These are phyloP conservation scores for Xestia ashworthii DNA, from an alignment of 2,888 invertebrate genomes.

Conservation along the genomic window DNA sequence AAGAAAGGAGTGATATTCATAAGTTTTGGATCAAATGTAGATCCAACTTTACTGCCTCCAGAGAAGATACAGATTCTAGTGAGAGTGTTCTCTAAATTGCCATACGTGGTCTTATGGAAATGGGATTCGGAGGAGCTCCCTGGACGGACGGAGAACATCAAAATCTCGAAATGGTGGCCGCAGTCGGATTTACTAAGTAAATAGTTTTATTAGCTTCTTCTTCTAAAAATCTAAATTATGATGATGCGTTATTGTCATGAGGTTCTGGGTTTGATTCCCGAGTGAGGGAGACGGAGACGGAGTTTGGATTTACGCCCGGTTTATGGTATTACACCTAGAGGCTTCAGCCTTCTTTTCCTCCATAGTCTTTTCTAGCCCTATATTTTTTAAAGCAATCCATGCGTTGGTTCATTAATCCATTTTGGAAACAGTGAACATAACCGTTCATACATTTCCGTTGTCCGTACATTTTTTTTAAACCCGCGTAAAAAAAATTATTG, in stretches of 20 bases:
- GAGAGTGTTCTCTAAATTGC: conserved; percentile 22
- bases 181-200: conserved; percentile 40
- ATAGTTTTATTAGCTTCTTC: neutral
- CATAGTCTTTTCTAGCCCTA: no score
- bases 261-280: neutral
- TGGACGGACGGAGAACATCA: conserved; percentile 29
- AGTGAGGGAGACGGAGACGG: neutral
- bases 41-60: conserved; percentile 1
- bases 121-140: conserved; percentile 17
- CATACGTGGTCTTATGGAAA: conserved; percentile 32
- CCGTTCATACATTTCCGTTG: no score
- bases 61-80: conserved; percentile 23
- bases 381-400: no score
- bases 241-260: no score
- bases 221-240: neutral
- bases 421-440: no score
- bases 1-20: conserved; percentile 36
- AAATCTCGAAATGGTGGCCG: conserved; percentile 40
- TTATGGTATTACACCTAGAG: no score
- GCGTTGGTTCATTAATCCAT: no score
- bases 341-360: no score
- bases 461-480: no score
- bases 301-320: no score
- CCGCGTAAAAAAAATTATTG: no score
- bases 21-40: conserved; percentile 42